phyloP scores from a whole-genome alignment of 2,797 vertebrate genomes.

The Chloroceryle amazona region DNA sequence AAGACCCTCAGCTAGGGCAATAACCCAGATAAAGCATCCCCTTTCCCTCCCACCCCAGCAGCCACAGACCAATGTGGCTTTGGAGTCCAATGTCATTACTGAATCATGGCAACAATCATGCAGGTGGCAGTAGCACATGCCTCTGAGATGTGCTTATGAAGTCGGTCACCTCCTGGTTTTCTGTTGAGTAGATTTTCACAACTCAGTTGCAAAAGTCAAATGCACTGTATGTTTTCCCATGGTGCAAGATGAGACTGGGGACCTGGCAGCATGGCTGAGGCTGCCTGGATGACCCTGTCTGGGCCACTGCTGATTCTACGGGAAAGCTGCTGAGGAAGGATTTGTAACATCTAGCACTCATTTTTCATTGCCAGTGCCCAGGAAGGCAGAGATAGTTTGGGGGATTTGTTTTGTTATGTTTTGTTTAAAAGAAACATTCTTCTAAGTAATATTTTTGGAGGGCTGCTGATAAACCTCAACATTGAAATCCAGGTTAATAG shows the following conservation, averaged over 20 bases:
- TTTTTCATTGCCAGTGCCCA: neutral
- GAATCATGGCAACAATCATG: fast-evolving
- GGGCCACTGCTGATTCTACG: neutral
- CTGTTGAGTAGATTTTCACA: neutral
- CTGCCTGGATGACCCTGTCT: neutral
- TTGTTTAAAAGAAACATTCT: neutral
- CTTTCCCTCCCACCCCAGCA: neutral
- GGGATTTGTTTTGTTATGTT: neutral
- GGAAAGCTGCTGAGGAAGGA: neutral
- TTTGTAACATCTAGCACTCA: neutral
- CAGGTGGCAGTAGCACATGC: neutral
- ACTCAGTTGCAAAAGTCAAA: neutral
- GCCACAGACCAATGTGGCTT: neutral
- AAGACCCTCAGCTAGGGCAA: neutral
- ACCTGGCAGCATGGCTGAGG: neutral
- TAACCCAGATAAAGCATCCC: neutral
- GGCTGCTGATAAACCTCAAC: neutral
- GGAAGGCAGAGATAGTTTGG: neutral
- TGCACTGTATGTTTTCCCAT: neutral
- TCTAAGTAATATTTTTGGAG: neutral
- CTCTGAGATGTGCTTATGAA: neutral
- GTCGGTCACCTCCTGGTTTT: neutral
- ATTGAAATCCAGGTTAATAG: neutral
- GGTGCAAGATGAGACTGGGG: neutral
- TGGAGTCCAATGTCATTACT: neutral